A percentile compares a stretch with the other conserved stretches of the same genome.
These are phyloP conservation scores for Macrotrachela quadricornifera DNA, from an alignment of 1,140 invertebrate species.

Conservation along the genomic window DNA sequence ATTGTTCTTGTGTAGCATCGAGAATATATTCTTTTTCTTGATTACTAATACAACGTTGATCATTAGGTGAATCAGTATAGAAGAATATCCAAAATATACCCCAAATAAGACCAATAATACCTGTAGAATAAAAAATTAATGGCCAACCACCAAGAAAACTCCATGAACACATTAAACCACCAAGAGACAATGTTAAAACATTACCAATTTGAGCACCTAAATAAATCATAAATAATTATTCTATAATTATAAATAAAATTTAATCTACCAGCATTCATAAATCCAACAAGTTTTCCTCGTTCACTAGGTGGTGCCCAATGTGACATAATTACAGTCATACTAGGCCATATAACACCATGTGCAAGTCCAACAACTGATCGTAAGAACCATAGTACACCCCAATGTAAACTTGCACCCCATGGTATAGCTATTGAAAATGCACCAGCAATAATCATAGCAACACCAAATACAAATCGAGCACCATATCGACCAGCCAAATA, in stretches of 20 bases:
- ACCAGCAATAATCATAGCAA: neutral
- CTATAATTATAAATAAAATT: neutral
- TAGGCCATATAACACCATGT: slow-evolving; percentile 15
- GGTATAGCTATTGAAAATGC: neutral
- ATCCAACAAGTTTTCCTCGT: slow-evolving; percentile 15
- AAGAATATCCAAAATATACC: slow-evolving; percentile 21
- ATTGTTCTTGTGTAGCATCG: neutral
- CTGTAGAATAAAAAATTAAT: neutral
- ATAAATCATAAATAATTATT: neutral
- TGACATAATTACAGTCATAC: slow-evolving; percentile 16
- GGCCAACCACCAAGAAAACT: slow-evolving; percentile 8
- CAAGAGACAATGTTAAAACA: slow-evolving; percentile 5
- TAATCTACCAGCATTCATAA: slow-evolving; percentile 16
- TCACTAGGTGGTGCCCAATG: slow-evolving; percentile 22
- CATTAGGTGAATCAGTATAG: slow-evolving; percentile 18
- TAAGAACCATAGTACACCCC: neutral
- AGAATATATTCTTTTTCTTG: slow-evolving; percentile 26
- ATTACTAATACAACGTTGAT: slow-evolving; percentile 17
- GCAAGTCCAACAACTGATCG: slow-evolving; percentile 1
- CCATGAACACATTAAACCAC: slow-evolving; percentile 3
- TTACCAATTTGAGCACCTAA: slow-evolving; percentile 3
- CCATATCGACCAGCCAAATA: slow-evolving; percentile 3
- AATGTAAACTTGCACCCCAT: neutral
- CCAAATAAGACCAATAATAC: slow-evolving; percentile 17
- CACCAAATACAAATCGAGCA: slow-evolving; percentile 1